A percentile compares a stretch with the other conserved stretches of the same genome.
phyloP scores from a whole-genome alignment of 2,888 invertebrate species.

The Atrina japonica region DNA sequence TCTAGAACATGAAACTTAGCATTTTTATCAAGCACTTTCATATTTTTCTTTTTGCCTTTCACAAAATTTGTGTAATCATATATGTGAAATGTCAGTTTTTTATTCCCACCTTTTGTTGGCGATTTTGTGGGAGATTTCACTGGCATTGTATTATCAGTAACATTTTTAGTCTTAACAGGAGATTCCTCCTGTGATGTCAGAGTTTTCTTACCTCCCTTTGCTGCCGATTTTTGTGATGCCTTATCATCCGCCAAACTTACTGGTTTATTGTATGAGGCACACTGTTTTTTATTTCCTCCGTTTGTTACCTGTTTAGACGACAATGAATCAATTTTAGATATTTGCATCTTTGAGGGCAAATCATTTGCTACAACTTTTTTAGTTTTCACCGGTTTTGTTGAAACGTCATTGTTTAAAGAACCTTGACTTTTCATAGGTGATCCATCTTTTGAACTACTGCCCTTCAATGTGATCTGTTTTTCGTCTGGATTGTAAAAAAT shows the following conservation, averaged over 20 bases:
- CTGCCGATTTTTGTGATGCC: background rate
- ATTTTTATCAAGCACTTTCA: background rate
- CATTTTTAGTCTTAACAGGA: background rate
- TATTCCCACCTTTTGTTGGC: background rate
- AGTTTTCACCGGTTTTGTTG: no score
- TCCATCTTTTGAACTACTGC: slow-evolving; percentile 1
- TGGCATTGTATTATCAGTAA: background rate
- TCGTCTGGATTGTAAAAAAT: slow-evolving; percentile 11
- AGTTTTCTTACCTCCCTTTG: background rate
- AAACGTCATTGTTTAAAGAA: no score
- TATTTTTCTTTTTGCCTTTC: slow-evolving; percentile 3
- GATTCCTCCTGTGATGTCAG: background rate
- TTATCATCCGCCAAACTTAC: background rate
- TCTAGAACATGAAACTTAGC: slow-evolving; percentile 20
- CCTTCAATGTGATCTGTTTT: slow-evolving; percentile 9
- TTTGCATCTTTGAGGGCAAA: no score
- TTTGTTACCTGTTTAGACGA: no score
- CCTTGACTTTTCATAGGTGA: background rate
- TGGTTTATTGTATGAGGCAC: no score
- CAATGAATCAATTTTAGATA: no score
- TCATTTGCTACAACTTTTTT: no score
- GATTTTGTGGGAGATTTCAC: background rate
- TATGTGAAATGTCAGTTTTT: slow-evolving; percentile 29
- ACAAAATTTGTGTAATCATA: slow-evolving; percentile 20
- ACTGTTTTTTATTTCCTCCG: background rate